Evolutionary conservation across 2,113 vertebrate species (phyloP).

Genomic region (Salminus brasiliensis): DNA sequence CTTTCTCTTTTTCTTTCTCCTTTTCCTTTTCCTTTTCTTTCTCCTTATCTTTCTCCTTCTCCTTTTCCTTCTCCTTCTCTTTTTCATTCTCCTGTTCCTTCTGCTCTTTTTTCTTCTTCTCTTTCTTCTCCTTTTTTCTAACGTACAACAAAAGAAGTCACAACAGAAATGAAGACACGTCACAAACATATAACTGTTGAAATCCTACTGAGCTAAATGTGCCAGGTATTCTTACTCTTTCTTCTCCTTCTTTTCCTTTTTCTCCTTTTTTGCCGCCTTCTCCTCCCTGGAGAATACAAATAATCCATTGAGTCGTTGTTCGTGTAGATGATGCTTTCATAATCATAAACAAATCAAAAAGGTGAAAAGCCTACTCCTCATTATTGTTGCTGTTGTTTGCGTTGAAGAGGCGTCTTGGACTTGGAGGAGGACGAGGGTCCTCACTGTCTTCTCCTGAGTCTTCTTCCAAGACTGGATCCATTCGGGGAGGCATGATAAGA

Average conservation of each 20-base stretch:
- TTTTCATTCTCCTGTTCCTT: conserved; percentile 21
- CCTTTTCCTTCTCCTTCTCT: conserved; percentile 63
- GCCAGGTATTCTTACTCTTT: conserved; percentile 66
- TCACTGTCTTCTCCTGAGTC: conserved; percentile 49
- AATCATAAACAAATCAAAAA: background rate
- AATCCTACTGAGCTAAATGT: background rate
- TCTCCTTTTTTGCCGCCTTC: conserved; percentile 67
- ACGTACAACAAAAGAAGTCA: conserved; percentile 25
- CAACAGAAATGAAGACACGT: background rate
- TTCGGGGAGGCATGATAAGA: conserved; percentile 17
- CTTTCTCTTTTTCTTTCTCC: conserved; percentile 50
- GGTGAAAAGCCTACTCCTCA: conserved; percentile 86
- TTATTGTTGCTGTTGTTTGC: conserved; percentile 91
- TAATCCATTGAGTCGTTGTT: no score
- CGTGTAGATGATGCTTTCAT: no score
- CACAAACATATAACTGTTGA: background rate
- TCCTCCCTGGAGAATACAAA: conserved; percentile 64
- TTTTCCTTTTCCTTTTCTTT: conserved; percentile 71
- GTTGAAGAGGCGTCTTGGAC: conserved; percentile 72
- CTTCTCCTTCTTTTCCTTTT: conserved; percentile 80
- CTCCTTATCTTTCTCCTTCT: conserved; percentile 70
- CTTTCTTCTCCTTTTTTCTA: conserved; percentile 67
- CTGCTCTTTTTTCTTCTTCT: conserved; percentile 12
- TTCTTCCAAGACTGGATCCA: conserved; percentile 20
- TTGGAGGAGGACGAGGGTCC: conserved; percentile 54